Evolutionary conservation across 2,797 vertebrate genomes (phyloP).

Genomic region (Channa striata): DNA sequence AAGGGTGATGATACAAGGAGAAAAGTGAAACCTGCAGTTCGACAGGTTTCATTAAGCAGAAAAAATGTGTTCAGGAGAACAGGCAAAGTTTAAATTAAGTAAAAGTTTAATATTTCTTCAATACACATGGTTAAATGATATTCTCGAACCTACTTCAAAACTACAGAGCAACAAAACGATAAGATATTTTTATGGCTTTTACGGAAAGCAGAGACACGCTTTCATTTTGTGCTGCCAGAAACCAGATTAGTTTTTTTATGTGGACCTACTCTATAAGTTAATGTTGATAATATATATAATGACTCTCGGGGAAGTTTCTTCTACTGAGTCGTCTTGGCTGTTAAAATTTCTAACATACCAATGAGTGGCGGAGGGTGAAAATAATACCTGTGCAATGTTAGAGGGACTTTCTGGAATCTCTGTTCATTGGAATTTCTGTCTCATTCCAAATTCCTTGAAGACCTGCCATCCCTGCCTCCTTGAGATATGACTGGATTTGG

Average conservation of each 20-base stretch:
- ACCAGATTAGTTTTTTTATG: too few species aligned
- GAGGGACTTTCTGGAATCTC: slow-evolving; percentile 25
- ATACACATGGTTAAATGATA: slow-evolving; percentile 11
- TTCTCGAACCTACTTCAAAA: slow-evolving; percentile 9
- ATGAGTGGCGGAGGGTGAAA: background rate
- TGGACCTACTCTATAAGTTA: too few species aligned
- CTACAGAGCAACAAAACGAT: slow-evolving; percentile 9
- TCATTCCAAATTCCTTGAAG: slow-evolving; percentile 26
- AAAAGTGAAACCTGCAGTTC: slow-evolving; percentile 41
- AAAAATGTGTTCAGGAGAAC: slow-evolving; percentile 24
- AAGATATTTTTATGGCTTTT: slow-evolving; percentile 2
- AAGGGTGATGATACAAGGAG: slow-evolving; percentile 23
- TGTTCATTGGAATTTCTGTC: slow-evolving; percentile 39
- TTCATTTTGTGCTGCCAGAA: slow-evolving; percentile 1
- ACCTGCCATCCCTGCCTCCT: slow-evolving; percentile 18
- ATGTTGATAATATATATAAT: too few species aligned
- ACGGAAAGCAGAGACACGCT: slow-evolving; percentile 8
- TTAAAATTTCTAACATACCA: slow-evolving; percentile 16
- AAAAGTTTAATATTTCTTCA: slow-evolving; percentile 25
- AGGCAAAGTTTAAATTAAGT: slow-evolving; percentile 12
- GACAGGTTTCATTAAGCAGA: slow-evolving; percentile 18
- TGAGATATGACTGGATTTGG: slow-evolving; percentile 13
- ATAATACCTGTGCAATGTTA: slow-evolving; percentile 20
- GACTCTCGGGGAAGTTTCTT: slow-evolving; percentile 9
- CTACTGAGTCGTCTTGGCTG: slow-evolving; percentile 17